Base-by-base conservation (phyloP, 1,140 invertebrate species). In the Tetramorium alpestre region DNA sequence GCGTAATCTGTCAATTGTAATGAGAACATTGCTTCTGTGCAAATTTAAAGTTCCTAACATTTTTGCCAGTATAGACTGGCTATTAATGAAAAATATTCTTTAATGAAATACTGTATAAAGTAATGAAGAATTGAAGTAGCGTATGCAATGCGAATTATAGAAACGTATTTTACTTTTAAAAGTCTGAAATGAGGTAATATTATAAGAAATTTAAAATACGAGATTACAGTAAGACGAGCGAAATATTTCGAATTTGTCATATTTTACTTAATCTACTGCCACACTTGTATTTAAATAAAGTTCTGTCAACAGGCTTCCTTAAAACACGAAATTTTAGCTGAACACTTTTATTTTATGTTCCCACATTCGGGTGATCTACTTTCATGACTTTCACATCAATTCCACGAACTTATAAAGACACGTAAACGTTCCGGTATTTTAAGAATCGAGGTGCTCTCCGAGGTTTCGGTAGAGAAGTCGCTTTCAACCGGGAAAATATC, bases 371-470 rank as follows among this genome's bases (percentile, higher is more conserved):
- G 22, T 41, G 51, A 41, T 58, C 33, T 75, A 75, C 44, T 72
- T 72, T 70, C n/a, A 41, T 38, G n/a, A 38, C 69, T 76, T 76
- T 47, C 41, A 38, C 44, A 25, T n/a, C 33, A 58, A 76, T 13
- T 13, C 10, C 25, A 65, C 44, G 7, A 62, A 77, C 22, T 77
- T 25, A 25, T n/a, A 47, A 60, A 28, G 64, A 81, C 64, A 56
- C 33, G 8, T 28, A 18, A 56, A 41, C 49, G n/a, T 41, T 3
- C n/a, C 16, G 44, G 51, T 25, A 65, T 65, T 38, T 49, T 47
- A 65, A 65, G 25, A 7, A 64, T 65, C 4, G n/a, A 47, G 7
- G 16, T 16, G 16, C 16, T 28, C 38, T 18, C 3, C 2, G 4
- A n/a, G 22, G 22, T 67, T 67, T 38, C 64, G 38, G n/a, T 5